Conservation (phyloP, 2,888 invertebrate genomes). For the Idaea biselata region DNA sequence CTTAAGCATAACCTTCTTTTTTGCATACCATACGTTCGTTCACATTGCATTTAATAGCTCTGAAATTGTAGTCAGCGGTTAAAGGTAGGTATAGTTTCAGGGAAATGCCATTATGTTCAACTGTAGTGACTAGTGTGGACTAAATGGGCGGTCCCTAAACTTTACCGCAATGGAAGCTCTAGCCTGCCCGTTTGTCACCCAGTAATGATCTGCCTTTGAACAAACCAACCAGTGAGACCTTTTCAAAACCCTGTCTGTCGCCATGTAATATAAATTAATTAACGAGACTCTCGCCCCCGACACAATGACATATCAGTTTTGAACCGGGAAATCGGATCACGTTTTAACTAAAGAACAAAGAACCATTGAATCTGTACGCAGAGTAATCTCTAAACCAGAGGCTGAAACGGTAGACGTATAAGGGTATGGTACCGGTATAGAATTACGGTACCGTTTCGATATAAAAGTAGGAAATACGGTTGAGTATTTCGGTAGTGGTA, state of each 20-base stretch:
- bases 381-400: constrained; percentile 26
- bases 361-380: constrained; percentile 20
- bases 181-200: constrained; percentile 44
- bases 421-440: no score
- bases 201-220: constrained; percentile 40
- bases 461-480: no score
- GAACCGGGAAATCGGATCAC: constrained; percentile 24
- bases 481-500: no score
- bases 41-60: constrained; percentile 15
- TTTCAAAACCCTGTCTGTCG: constrained; percentile 16
- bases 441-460: no score
- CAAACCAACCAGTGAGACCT: constrained; percentile 27
- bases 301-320: constrained; percentile 32
- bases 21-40: constrained; percentile 4
- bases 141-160: constrained; percentile 42
- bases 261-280: constrained; percentile 33
- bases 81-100: constrained; percentile 39
- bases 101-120: constrained; percentile 42
- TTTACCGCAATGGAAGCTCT: constrained; percentile 41
- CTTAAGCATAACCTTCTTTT: no score
- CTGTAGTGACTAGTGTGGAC: constrained; percentile 38
- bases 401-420: no score
- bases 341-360: constrained; percentile 20
- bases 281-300: constrained; percentile 26
- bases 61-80: constrained; percentile 15